A percentile compares a stretch with the other conserved stretches of the same genome.
Conservation (phyloP, 2,797 vertebrate genomes). For the Girardinus metallicus region DNA sequence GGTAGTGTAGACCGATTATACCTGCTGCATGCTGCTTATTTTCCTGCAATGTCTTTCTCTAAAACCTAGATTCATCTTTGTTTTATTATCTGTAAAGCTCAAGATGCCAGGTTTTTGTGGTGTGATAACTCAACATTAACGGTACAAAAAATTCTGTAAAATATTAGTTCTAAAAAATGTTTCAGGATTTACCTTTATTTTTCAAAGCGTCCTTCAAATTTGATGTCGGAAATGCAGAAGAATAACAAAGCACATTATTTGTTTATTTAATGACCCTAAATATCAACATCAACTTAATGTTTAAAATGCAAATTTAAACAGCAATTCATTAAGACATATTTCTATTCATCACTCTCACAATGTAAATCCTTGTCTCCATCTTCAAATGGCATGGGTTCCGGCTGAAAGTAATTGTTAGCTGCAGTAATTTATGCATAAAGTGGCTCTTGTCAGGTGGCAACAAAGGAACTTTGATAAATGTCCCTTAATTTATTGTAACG, state of each 20-base stretch:
- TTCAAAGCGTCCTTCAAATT: slow-evolving; percentile 10
- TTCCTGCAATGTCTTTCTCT: slow-evolving; percentile 9
- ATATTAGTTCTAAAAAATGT: background rate
- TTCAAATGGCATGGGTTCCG: slow-evolving; percentile 85
- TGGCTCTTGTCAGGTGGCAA: slow-evolving; percentile 87
- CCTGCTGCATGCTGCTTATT: background rate
- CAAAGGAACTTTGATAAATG: slow-evolving; percentile 93
- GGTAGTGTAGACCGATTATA: background rate
- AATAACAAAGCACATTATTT: background rate
- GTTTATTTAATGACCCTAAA: background rate
- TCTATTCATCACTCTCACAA: slow-evolving; percentile 64
- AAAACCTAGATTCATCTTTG: slow-evolving; percentile 1
- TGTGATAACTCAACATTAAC: background rate
- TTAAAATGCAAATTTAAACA: slow-evolving; percentile 52
- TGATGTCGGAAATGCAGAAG: slow-evolving; percentile 13
- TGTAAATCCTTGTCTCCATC: slow-evolving; percentile 87
- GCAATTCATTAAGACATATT: slow-evolving; percentile 41
- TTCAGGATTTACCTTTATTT: slow-evolving; percentile 1
- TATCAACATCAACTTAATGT: slow-evolving; percentile 33
- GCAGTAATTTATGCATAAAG: slow-evolving; percentile 93
- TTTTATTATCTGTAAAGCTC: slow-evolving; percentile 13
- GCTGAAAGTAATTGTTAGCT: slow-evolving; percentile 88
- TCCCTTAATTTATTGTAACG: slow-evolving; percentile 95
- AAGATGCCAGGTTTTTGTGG: too few species aligned
- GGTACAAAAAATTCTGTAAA: background rate